phyloP scores from a whole-genome alignment of 2,797 vertebrate genomes.

The Pipistrellus pygmaeus region DNA sequence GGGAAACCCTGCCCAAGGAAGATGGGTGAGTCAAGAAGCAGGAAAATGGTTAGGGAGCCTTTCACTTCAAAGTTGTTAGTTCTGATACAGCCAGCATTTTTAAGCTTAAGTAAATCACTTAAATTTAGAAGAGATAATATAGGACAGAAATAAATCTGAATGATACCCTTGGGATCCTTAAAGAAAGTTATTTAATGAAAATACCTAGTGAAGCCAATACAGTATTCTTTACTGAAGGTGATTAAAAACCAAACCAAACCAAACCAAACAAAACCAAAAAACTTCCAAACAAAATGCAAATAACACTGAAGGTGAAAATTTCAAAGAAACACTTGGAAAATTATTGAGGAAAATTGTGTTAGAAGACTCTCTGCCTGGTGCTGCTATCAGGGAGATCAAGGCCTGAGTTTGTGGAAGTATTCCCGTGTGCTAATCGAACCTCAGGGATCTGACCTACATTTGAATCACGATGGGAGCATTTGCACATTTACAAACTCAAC shows the following conservation, averaged over 20 bases:
- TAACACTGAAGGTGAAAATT: not conserved
- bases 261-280: not conserved
- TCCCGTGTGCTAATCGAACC: not conserved
- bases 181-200: constrained; percentile 70
- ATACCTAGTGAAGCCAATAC: not conserved
- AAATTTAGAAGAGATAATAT: constrained; percentile 66
- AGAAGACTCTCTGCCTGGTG: not conserved
- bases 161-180: constrained; percentile 36
- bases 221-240: constrained; percentile 1
- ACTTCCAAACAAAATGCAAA: constrained; percentile 27
- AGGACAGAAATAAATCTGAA: constrained; percentile 68
- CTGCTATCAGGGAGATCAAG: not conserved
- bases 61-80: constrained; percentile 69
- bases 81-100: constrained; percentile 64
- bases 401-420: not conserved
- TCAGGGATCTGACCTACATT: not conserved
- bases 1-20: constrained; percentile 50
- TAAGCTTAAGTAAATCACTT: constrained; percentile 75
- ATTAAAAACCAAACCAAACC: no score
- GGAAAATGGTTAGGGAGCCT: constrained; percentile 46
- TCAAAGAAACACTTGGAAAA: not conserved
- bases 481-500: not conserved
- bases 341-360: not conserved
- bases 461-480: not conserved
- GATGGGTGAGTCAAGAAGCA: constrained; percentile 22